A percentile compares a stretch with the other conserved stretches of the same genome.
Evolutionary conservation across 1,140 invertebrate species (phyloP).

Genomic region (Aphelinus certus): DNA sequence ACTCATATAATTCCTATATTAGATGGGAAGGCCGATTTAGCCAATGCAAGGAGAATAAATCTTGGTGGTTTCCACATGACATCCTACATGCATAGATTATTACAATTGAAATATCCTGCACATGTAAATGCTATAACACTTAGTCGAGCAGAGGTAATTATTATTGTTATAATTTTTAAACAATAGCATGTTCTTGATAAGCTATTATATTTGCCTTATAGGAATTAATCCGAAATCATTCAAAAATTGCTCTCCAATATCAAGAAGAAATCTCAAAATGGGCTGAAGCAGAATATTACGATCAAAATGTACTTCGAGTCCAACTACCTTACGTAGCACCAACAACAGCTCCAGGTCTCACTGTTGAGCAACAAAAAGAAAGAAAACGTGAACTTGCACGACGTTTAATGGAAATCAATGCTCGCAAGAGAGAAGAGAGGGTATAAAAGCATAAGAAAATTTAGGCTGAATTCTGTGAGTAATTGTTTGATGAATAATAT

Average conservation of each 20-base stretch:
- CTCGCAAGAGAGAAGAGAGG: conserved; percentile 83
- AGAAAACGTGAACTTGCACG: conserved; percentile 83
- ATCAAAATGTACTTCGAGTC: conserved; percentile 83
- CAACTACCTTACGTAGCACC: conserved; percentile 82
- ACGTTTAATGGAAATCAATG: conserved; percentile 85
- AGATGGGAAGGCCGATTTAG: conserved; percentile 75
- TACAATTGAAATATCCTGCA: conserved; percentile 93
- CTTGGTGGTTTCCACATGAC: conserved; percentile 88
- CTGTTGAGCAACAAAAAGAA: conserved; percentile 86
- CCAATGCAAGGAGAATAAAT: conserved; percentile 83
- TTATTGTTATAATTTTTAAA: neutral
- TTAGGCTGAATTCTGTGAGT: conserved; percentile 14
- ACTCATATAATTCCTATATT: conserved; percentile 88
- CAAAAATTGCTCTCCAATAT: conserved; percentile 81
- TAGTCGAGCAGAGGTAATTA: conserved; percentile 81
- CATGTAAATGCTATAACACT: conserved; percentile 88
- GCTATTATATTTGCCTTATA: conserved; percentile 48
- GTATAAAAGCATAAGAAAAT: conserved; percentile 50
- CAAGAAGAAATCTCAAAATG: conserved; percentile 81
- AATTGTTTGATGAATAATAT: neutral
- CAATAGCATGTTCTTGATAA: conserved; percentile 1
- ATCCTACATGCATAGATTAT: conserved; percentile 85
- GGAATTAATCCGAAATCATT: conserved; percentile 86
- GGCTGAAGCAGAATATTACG: conserved; percentile 84
- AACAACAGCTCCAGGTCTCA: conserved; percentile 66